These are phyloP conservation scores for Phymanthus crucifer DNA, from an alignment of 92 coral and sea anemone genomes.

Conservation along the genomic window DNA sequence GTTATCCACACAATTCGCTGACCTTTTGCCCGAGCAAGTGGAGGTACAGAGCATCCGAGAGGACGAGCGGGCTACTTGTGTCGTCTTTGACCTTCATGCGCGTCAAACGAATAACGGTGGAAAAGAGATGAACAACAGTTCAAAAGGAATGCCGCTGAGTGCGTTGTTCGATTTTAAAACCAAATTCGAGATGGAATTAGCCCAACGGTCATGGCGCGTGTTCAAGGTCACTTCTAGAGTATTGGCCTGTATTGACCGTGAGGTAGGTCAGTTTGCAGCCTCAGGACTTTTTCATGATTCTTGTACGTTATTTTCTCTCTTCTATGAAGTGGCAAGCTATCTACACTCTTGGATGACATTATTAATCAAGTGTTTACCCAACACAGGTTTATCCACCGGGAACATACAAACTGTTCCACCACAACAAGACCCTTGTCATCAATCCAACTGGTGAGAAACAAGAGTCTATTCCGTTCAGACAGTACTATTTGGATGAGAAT, in stretches of 20 bases:
- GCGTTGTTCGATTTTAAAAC: slow-evolving; percentile 50
- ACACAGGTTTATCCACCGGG: slow-evolving; percentile 38
- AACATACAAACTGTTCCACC: slow-evolving; percentile 31
- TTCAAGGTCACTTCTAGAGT: slow-evolving; percentile 61
- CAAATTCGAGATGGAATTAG: slow-evolving; percentile 48
- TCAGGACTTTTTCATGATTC: background rate
- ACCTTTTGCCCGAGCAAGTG: slow-evolving; percentile 40
- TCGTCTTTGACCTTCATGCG: slow-evolving; percentile 56
- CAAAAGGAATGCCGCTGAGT: slow-evolving; percentile 8
- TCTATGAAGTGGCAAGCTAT: background rate
- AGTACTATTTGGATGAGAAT: slow-evolving; percentile 41
- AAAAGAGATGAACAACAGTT: background rate
- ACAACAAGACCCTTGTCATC: slow-evolving; percentile 26
- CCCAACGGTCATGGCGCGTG: slow-evolving; percentile 53
- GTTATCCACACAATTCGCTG: slow-evolving; percentile 29
- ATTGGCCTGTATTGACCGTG: slow-evolving; percentile 51
- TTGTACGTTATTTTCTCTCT: background rate
- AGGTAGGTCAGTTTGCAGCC: background rate
- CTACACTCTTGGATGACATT: background rate
- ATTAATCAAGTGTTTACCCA: background rate
- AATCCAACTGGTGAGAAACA: slow-evolving; percentile 14
- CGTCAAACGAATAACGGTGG: background rate
- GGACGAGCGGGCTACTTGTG: slow-evolving; percentile 33
- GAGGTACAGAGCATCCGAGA: slow-evolving; percentile 19
- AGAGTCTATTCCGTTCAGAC: slow-evolving; percentile 25